Percentiles rank a stretch among this genome's conserved stretches.
Conservation (phyloP, 2,797 vertebrate species). For the Phalanger gymnotis region DNA sequence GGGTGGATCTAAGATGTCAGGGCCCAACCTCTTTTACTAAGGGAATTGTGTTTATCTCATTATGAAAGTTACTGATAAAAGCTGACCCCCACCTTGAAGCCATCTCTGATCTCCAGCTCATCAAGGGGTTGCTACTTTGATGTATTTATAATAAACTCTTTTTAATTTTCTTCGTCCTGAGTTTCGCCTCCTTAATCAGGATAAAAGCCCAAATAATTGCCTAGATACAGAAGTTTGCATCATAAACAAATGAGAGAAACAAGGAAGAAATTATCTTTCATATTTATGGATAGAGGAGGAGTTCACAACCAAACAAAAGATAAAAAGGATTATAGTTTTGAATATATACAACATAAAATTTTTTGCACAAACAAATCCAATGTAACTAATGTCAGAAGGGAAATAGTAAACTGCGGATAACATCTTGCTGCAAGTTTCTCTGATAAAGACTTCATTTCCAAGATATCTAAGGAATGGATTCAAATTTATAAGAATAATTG, state of each 20-base stretch:
- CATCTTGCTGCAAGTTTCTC: neutral
- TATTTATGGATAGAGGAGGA: neutral
- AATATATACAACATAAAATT: neutral
- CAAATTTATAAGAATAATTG: too few relatives aligned
- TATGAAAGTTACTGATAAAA: neutral
- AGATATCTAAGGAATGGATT: neutral
- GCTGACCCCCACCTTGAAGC: neutral
- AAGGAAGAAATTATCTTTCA: neutral
- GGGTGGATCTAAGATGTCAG: neutral
- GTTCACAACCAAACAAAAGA: neutral
- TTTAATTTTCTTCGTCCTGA: too few relatives aligned
- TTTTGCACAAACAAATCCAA: neutral
- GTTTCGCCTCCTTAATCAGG: too few relatives aligned
- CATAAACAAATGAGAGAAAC: neutral
- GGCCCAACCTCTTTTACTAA: neutral
- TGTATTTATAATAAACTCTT: too few relatives aligned
- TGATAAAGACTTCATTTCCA: neutral
- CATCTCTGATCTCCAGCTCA: neutral
- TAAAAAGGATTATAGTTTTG: neutral
- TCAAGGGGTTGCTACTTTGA: too few relatives aligned
- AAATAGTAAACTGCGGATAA: neutral
- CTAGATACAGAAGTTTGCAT: neutral
- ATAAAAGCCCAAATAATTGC: too few relatives aligned
- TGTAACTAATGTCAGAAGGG: neutral
- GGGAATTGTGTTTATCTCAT: neutral